Conservation (phyloP, 2,888 invertebrate species). For the Anodontia alba region DNA sequence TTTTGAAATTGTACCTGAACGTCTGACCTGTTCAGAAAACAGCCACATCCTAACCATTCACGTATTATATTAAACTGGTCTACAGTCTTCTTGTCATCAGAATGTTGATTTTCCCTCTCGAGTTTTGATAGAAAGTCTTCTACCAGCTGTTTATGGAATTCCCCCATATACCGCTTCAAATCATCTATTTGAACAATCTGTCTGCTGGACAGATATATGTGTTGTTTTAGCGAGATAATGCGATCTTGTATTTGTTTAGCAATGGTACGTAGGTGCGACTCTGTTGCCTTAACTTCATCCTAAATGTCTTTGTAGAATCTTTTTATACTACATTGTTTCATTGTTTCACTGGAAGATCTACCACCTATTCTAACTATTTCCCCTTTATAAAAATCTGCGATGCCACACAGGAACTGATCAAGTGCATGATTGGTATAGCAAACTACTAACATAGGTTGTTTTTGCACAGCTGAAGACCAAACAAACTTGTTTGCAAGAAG, state of each 20-base stretch:
- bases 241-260: background rate
- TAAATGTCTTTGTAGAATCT: background rate
- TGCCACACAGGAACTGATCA: constrained; percentile 83
- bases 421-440: constrained; percentile 84
- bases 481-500: constrained; percentile 87
- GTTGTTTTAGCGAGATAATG: background rate
- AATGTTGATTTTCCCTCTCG: background rate
- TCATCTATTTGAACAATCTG: background rate
- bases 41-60: background rate
- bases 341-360: constrained; percentile 62
- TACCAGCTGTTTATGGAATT: background rate
- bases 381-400: constrained; percentile 64
- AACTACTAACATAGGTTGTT: constrained; percentile 80
- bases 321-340: background rate
- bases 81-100: no score
- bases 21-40: background rate
- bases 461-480: constrained; percentile 78
- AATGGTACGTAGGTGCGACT: background rate
- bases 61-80: no score
- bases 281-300: background rate
- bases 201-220: background rate
- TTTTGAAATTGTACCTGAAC: background rate
- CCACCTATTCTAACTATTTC: constrained; percentile 80
- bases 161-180: background rate
- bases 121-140: background rate